Evolutionary conservation across 2,797 vertebrate species (phyloP).

Genomic region (Leucoraja ocellata): DNA sequence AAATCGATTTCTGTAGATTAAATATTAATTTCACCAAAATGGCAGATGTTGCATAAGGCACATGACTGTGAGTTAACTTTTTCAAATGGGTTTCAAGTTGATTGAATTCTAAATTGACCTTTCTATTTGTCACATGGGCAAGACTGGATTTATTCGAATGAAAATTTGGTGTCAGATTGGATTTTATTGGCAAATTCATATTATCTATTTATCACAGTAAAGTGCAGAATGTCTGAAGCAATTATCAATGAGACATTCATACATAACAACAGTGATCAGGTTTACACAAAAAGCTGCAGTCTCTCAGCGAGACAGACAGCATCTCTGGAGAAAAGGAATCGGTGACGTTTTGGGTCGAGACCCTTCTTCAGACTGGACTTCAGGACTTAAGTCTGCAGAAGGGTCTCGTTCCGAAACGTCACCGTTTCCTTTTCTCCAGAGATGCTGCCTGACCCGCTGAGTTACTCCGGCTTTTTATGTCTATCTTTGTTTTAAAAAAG

Average conservation of each 20-base stretch:
- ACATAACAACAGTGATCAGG: neutral
- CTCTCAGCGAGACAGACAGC: no score
- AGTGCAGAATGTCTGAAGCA: neutral
- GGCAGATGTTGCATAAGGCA: neutral
- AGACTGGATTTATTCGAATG: neutral
- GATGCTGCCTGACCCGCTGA: no score
- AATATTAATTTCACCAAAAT: slow-evolving; percentile 6
- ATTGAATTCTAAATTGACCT: neutral
- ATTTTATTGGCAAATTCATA: neutral
- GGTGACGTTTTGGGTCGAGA: no score
- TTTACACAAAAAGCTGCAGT: no score
- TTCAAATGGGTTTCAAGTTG: neutral
- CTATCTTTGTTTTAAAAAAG: no score
- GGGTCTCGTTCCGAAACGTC: no score
- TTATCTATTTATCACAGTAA: neutral
- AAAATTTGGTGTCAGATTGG: neutral
- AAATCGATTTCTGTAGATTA: neutral
- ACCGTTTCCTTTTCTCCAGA: no score
- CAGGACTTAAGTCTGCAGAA: no score
- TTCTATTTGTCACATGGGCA: neutral
- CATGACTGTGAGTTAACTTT: neutral
- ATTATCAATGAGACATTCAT: neutral
- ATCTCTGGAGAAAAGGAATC: no score
- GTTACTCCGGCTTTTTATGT: no score
- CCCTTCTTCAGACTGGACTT: no score